Conservation (phyloP, 2,797 vertebrate species). For the Anabacerthia variegaticeps region DNA sequence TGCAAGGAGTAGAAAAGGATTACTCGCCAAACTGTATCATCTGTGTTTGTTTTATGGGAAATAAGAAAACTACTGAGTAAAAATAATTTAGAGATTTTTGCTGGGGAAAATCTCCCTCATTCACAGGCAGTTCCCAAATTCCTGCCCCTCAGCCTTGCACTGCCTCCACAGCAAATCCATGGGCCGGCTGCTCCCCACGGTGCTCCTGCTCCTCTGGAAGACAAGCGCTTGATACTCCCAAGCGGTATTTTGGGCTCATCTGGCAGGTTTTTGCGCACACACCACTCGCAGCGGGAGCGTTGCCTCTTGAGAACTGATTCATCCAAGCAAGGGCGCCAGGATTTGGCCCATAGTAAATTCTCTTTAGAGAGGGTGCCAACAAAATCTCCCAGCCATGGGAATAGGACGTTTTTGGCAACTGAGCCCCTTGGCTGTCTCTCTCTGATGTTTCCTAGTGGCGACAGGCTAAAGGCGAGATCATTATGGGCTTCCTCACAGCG, state of each 20-base stretch:
- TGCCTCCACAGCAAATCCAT: background rate
- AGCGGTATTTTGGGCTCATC: background rate
- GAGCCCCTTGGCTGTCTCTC: constrained; percentile 60
- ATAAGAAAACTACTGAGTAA: background rate
- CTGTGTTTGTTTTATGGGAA: constrained; percentile 6
- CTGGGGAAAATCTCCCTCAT: background rate
- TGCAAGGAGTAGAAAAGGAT: background rate
- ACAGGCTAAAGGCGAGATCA: constrained; percentile 72
- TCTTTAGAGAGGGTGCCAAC: constrained; percentile 63
- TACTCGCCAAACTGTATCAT: background rate
- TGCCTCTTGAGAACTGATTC: constrained; percentile 57
- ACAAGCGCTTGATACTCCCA: background rate
- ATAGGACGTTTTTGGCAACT: constrained; percentile 69
- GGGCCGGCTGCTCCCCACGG: background rate
- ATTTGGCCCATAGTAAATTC: constrained; percentile 60
- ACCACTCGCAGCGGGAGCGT: background rate
- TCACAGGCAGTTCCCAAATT: background rate
- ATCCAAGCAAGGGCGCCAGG: constrained; percentile 34
- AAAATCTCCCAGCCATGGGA: constrained; percentile 69
- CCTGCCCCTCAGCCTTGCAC: background rate
- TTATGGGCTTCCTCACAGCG: constrained; percentile 69
- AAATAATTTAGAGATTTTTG: constrained; percentile 8
- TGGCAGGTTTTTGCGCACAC: background rate
- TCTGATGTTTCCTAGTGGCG: constrained; percentile 70
- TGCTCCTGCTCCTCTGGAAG: background rate